Conservation (phyloP, 2,888 invertebrate genomes). For the Epirrhoe alternata region DNA sequence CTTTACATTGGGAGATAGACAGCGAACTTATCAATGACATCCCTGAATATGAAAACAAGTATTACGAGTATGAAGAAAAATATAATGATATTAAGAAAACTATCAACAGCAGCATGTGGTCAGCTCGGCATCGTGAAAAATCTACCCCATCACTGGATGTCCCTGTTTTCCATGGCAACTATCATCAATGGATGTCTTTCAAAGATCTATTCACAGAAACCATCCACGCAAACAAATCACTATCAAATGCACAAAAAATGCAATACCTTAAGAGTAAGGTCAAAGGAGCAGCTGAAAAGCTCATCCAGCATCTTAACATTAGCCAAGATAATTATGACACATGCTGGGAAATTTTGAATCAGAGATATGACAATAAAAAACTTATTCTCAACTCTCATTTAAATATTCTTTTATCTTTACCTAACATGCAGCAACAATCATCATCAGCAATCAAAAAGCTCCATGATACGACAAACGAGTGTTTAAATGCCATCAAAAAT, state of each 20-base stretch:
- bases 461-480: constrained; percentile 2
- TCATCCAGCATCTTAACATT: constrained; percentile 36
- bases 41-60: constrained; percentile 31
- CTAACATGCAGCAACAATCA: constrained; percentile 2
- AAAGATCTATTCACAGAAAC: constrained; percentile 39
- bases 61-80: constrained; percentile 13
- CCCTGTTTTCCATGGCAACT: constrained; percentile 32
- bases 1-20: constrained; percentile 41
- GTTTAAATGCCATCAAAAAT: constrained; percentile 3
- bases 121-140: constrained; percentile 15
- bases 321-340: constrained; percentile 33
- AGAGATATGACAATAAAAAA: no score
- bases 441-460: constrained; percentile 5
- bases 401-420: not conserved
- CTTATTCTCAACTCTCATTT: not conserved
- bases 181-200: constrained; percentile 36
- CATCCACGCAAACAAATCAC: constrained; percentile 33
- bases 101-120: constrained; percentile 24
- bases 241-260: constrained; percentile 37
- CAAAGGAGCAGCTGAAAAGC: constrained; percentile 31
- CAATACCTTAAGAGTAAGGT: constrained; percentile 2
- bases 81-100: constrained; percentile 17
- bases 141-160: constrained; percentile 34
- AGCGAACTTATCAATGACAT: constrained; percentile 30
- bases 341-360: constrained; percentile 1